Base-by-base conservation (phyloP, 2,113 vertebrate genomes). In the Neolamprologus modestus region DNA sequence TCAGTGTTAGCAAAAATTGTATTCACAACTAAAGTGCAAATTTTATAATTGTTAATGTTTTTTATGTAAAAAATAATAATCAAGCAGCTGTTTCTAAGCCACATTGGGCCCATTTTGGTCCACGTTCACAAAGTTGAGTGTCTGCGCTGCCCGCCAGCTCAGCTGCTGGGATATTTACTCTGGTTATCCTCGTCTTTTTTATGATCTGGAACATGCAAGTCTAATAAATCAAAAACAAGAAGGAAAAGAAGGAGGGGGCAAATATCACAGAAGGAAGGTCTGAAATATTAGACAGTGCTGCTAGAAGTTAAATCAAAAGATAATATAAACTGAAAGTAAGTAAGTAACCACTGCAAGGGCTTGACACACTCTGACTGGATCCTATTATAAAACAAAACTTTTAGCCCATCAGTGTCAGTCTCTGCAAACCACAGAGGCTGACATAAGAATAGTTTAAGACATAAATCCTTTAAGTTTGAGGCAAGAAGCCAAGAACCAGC, bases 41-140 rank as follows among this genome's bases (percentile, higher is more conserved):
- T 73, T 26, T 73, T 73, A 71, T 4, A 0, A 71, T 24, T 21
- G 7, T 24, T 13, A 8, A 24, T 8, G 0, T 42, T 16, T 24
- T 24, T 9, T 24, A 71, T 71, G 37, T 40, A 3, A 40, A 21
- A 37, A 21, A 12, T 13, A 1, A 12, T 4, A 35, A 63, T 8
- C 3, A 14, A 68, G 1, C 63, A 26, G 16, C 16, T 76, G 42
- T 47, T 76, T 47, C 14, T 28, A 28, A 47, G 14, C 21, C 0
- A 0, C 0, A 11, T 6, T 1, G 40, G 40, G 0, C 4, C 21
- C 14, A 47, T 76, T 76, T 47, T 26, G 13, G 42, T 16, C 3
- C 4, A 66, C 0, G 17, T 2, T 66, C 4, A 63, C 31, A 19
- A 33, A 63, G 31, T 33, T 33, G 57, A 0, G 3, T 3, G 24